Base-by-base conservation (phyloP, 2,797 vertebrate species). In the Sphenopsis melanotis region DNA sequence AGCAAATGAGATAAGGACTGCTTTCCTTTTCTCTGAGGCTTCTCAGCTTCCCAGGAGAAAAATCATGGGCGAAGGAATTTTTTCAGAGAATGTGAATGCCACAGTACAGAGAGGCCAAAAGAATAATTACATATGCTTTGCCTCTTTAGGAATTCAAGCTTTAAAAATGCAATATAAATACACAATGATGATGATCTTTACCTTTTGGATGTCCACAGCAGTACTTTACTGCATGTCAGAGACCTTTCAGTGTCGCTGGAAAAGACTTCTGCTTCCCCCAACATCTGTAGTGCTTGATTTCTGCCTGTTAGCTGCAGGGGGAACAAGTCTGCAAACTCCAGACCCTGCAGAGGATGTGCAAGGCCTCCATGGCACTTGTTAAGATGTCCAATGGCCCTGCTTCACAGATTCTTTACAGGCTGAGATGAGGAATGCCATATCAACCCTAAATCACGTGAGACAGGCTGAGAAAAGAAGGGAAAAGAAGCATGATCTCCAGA, bases 301-400 rank as follows among this genome's bases (percentile, higher is more conserved):
- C 50, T 52, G 37, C 21, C 52, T 36, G 8, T 46, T 82, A 49
- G 23, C 56, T 46, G 68, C 60, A 77, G 63, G 59, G 19, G 29
- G 17, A 66, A 61, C 36, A 69, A 22, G 34, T 23, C 74, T 44
- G 32, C 23, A 69, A 61, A 87, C 55, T 65, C 49, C 16, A 65
- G 42, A 49, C 17, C 14, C 39, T 30, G n/a, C 0, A 0, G 55
- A 79, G 32, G 16, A 44, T 16, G 9, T 29, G 11, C 59, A 2
- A 5, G 66, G 50, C 24, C 34, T 53, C 30, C 5, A 53, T 21
- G 47, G 39, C 69, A 53, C 64, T 74, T 41, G 27, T 59, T 64
- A 60, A 57, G 50, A 41, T n/a, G n/a, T 21, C 63, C 60, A 76
- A 37, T 14, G 21, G 16, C 42, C 37, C 37, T 29, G 24, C 50